These are phyloP conservation scores for Actinia tenebrosa DNA, from an alignment of 64 coral and sea anemone genomes.

Conservation along the genomic window DNA sequence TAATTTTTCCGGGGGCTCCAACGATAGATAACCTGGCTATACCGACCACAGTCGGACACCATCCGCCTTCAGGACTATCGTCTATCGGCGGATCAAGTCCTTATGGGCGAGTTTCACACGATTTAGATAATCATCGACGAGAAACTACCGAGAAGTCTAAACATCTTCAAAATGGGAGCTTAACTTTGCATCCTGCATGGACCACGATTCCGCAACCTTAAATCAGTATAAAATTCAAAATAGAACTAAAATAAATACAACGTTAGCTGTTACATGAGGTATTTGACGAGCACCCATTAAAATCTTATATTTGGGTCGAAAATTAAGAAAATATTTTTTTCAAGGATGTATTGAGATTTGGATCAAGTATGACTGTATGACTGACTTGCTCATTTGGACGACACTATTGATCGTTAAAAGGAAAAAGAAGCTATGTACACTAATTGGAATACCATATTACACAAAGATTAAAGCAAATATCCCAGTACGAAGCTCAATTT, in stretches of 20 bases:
- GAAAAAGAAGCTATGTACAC: neutral
- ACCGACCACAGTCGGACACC: constrained; percentile 25
- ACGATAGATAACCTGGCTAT: constrained; percentile 39
- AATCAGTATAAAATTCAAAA: neutral
- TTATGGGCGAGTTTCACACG: constrained; percentile 8
- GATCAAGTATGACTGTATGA: neutral
- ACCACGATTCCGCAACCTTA: constrained; percentile 34
- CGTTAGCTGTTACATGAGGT: neutral
- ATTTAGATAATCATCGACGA: constrained; percentile 14
- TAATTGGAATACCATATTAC: neutral
- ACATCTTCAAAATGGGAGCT: constrained; percentile 22
- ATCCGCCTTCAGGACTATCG: constrained; percentile 23
- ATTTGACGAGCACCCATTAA: neutral
- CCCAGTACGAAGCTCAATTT: neutral
- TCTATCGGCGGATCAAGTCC: neutral
- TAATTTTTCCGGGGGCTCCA: constrained; percentile 34
- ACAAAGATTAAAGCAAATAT: neutral
- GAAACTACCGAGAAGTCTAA: constrained; percentile 24
- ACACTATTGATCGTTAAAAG: neutral
- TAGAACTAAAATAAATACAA: neutral
- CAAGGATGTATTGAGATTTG: neutral
- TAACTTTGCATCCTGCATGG: constrained; percentile 29
- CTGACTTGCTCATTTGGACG: neutral
- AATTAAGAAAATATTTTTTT: neutral
- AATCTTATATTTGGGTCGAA: neutral